A percentile compares a stretch with the other conserved stretches of the same genome.
These are phyloP conservation scores for Scomber scombrus DNA, from an alignment of 2,113 vertebrate species.

Conservation along the genomic window DNA sequence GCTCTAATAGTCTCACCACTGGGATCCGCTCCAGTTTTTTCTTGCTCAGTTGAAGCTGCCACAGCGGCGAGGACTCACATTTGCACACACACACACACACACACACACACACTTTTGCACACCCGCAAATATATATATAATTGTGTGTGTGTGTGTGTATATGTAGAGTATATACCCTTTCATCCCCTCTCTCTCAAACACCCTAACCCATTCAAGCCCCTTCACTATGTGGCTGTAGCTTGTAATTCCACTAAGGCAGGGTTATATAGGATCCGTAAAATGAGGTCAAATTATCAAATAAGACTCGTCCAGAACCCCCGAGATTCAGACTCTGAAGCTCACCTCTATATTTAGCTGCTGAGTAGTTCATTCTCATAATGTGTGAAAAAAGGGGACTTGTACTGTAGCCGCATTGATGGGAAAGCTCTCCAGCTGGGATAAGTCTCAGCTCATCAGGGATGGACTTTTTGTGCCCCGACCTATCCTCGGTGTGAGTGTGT, in stretches of 20 bases:
- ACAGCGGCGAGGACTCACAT: slow-evolving; percentile 41
- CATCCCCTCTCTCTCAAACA: not conserved
- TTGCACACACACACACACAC: not conserved
- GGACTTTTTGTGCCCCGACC: not conserved
- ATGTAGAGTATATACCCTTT: slow-evolving; percentile 7
- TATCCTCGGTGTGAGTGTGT: not conserved
- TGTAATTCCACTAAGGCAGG: slow-evolving; percentile 48
- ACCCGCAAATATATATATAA: slow-evolving; percentile 22
- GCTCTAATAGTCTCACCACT: slow-evolving; percentile 97
- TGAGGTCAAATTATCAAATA: slow-evolving; percentile 76
- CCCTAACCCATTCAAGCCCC: not conserved
- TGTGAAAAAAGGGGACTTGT: slow-evolving; percentile 38
- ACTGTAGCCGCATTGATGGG: slow-evolving; percentile 36
- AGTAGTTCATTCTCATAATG: slow-evolving; percentile 41
- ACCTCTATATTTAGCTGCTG: slow-evolving; percentile 65
- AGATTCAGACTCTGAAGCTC: slow-evolving; percentile 46
- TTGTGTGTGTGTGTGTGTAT: not conserved
- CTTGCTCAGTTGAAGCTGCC: slow-evolving; percentile 80
- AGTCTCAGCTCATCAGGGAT: slow-evolving; percentile 20
- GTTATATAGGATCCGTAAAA: slow-evolving; percentile 63
- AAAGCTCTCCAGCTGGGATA: slow-evolving; percentile 12
- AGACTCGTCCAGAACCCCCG: slow-evolving; percentile 36
- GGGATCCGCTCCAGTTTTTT: slow-evolving; percentile 97
- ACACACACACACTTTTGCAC: not conserved
- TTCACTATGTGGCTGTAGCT: slow-evolving; percentile 23